Evolutionary conservation across 2,113 vertebrate species (phyloP), one percentile per base, ranked within the genome.

Genomic region (Tapirus terrestris): DNA sequence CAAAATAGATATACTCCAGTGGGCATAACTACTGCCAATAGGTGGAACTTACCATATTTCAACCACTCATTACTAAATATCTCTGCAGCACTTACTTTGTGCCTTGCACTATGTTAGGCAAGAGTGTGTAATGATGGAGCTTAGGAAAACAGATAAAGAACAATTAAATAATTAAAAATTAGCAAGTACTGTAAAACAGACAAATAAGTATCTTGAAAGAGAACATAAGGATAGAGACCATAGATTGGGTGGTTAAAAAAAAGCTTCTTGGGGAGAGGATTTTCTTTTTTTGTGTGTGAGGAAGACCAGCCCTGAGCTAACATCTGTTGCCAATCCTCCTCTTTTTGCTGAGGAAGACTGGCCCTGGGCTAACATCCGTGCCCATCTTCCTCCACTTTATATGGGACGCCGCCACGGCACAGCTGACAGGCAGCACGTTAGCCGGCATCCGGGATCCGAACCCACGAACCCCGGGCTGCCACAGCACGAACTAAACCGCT

Each of bases 121-220:
- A 58, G 18, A 45, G 5, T 82, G 87, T 76, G 23, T 45, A 63
- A 75, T 87, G 5, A 82, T 23, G 14, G 20, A 83, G 11, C 14
- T 77, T 73, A 89, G 13, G 11, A 91, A 81, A 94, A 45, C 6
- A 76, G 17, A 60, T 61, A 61, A 82, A 94, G 31, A 72, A 33
- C 51, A 94, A 88, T 85, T 53, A 75, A 87, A 45, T 29, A 88
- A 68, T 76, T 82, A 53, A 61, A 93, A 86, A 63, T 86, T 61
- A 61, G 6, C 76, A 76, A 76, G 12, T 60, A 77, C 8, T 82
- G 70, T n/a, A 48, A 89, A 97, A 70, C 20, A 80, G 53, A 70
- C 12, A 77, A n/a, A 76, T 39, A 60, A 87, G 10, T 87, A 51
- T 17, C 58, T 91, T 90, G 73, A 93, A 75, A 93, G n/a, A 80